Percentiles rank a stretch among this genome's conserved stretches.
Evolutionary conservation across 2,888 invertebrate species (phyloP).

Genomic region (Sialis lutaria): DNA sequence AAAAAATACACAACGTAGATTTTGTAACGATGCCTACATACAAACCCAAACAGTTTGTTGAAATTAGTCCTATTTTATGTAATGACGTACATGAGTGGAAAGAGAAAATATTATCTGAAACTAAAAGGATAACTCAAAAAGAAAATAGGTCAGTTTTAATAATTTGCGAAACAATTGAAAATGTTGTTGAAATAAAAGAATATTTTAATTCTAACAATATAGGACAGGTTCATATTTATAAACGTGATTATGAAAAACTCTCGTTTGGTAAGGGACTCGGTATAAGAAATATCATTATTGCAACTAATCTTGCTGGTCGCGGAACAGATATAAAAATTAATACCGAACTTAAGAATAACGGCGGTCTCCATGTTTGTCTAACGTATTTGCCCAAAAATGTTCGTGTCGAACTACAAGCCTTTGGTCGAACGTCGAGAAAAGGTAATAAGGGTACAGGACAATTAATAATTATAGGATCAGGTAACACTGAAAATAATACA

Average conservation of each 20-base stretch:
- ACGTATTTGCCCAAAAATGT: background rate
- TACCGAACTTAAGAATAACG: background rate
- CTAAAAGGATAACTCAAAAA: slow-evolving; percentile 6
- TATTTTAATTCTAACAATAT: slow-evolving; percentile 4
- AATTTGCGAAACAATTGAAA: slow-evolving; percentile 14
- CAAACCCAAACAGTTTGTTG: slow-evolving; percentile 13
- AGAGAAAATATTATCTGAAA: slow-evolving; percentile 8
- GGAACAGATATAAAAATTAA: slow-evolving; percentile 5
- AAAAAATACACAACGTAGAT: slow-evolving; percentile 15
- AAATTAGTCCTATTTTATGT: background rate
- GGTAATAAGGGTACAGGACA: background rate
- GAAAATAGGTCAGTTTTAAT: slow-evolving; percentile 16
- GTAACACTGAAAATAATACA: too few species aligned
- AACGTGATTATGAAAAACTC: slow-evolving; percentile 10
- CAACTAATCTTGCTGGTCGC: slow-evolving; percentile 6
- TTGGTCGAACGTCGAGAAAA: background rate
- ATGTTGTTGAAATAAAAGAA: slow-evolving; percentile 11
- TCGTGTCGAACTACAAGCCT: background rate
- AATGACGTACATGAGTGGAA: slow-evolving; percentile 2
- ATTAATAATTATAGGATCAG: too few species aligned
- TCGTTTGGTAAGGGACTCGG: slow-evolving; percentile 2
- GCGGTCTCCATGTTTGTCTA: background rate
- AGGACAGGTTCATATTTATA: slow-evolving; percentile 6
- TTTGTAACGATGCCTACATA: slow-evolving; percentile 18
- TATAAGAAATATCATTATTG: slow-evolving; percentile 4